phyloP scores from a whole-genome alignment of 35 echinoderm and acorn worm genomes.

The Diadema setosum region DNA sequence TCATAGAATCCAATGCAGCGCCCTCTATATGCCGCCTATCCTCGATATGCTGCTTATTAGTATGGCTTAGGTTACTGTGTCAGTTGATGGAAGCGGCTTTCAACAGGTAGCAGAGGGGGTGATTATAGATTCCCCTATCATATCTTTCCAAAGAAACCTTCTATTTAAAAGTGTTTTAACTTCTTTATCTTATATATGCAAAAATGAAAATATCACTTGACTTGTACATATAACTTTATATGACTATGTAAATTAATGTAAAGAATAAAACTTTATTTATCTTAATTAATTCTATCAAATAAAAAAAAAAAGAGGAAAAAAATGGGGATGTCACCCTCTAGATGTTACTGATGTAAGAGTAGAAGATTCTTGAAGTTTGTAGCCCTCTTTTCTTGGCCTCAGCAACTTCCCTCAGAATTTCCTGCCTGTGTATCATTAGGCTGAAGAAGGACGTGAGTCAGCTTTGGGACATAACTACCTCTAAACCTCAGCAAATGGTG shows the following conservation, averaged over 20 bases:
- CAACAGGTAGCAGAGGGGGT: background rate
- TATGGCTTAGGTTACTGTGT: background rate
- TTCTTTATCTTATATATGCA: background rate
- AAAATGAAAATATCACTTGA: background rate
- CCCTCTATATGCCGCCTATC: background rate
- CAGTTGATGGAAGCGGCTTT: background rate
- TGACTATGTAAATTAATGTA: conserved; percentile 8
- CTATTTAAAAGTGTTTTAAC: conserved; percentile 1
- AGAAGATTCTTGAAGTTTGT: background rate
- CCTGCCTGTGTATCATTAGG: background rate
- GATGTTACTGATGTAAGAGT: background rate
- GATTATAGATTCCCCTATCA: background rate
- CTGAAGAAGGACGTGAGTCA: background rate
- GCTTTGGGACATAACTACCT: background rate
- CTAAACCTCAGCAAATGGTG: no score
- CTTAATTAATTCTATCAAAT: background rate
- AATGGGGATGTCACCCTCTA: no score
- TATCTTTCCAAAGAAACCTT: conserved; percentile 21
- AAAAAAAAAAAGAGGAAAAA: no score
- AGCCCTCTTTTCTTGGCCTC: no score
- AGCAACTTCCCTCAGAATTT: background rate
- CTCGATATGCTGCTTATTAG: background rate
- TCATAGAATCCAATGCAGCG: conserved; percentile 1
- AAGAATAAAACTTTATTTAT: background rate
- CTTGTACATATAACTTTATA: conserved; percentile 14